phyloP scores from a whole-genome alignment of 2,797 vertebrate species.

The Huso huso region DNA sequence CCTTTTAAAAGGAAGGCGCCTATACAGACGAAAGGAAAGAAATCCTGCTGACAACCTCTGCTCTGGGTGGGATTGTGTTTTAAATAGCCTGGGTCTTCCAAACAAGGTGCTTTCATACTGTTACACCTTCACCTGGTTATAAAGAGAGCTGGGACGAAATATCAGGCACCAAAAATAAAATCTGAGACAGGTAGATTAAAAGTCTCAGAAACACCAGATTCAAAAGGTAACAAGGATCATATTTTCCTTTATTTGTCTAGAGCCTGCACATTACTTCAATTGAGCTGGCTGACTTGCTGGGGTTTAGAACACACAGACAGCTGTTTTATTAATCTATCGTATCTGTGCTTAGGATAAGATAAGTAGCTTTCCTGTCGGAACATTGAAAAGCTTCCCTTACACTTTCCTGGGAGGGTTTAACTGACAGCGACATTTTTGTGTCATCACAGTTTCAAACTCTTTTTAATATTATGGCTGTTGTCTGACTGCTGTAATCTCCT shows the following conservation, averaged over 20 bases:
- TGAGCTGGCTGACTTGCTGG: constrained; percentile 50
- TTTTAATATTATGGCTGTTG: not conserved
- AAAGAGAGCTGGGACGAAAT: constrained; percentile 46
- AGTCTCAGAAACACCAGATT: constrained; percentile 48
- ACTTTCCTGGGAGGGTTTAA: constrained; percentile 22
- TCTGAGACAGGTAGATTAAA: constrained; percentile 45
- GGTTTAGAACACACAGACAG: constrained; percentile 72
- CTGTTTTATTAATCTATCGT: constrained; percentile 70
- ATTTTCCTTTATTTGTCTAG: constrained; percentile 54
- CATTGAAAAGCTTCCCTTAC: constrained; percentile 63
- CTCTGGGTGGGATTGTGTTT: constrained; percentile 51
- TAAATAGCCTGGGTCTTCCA: constrained; percentile 49
- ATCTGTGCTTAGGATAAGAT: constrained; percentile 62
- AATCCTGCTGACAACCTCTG: constrained; percentile 46
- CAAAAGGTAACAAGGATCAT: constrained; percentile 51
- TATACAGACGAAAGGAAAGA: constrained; percentile 47
- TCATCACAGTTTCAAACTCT: not conserved
- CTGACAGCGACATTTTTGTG: constrained; percentile 31
- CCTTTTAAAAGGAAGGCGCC: constrained; percentile 47
- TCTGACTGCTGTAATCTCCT: no score
- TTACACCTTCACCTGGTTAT: constrained; percentile 39
- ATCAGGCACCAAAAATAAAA: constrained; percentile 39
- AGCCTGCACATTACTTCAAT: constrained; percentile 62
- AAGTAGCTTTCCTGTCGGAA: constrained; percentile 62
- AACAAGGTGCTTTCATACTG: constrained; percentile 39